Evolutionary conservation across 2,888 invertebrate species (phyloP), one percentile per base, ranked within the genome.

Genomic region (Phyllotreta cruciferae): DNA sequence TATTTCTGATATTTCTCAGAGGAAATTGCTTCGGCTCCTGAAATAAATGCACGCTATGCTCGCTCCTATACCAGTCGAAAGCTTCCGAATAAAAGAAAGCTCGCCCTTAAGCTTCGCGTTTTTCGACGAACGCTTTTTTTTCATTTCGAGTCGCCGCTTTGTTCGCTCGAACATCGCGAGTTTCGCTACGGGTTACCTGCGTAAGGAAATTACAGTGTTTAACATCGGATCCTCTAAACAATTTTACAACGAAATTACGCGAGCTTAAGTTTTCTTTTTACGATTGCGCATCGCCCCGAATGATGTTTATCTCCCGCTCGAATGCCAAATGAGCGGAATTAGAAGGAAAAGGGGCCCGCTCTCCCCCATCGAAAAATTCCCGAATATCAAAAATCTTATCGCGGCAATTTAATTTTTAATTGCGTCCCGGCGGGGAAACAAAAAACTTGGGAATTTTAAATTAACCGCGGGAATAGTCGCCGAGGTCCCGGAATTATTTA

Each of bases 331-430:
- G 35, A 49, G 39, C 24, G 47, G 35, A 57, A 57, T 57, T 49
- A 57, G 57, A 44, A 49, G 49, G 49, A 34, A 57, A 45, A 11
- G 49, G 49, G 37, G 39, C 9, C 36, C 34, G 49, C 38, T 34
- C 11, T 38, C 24, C 34, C 1, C 49, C 10, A 24, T 39, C 36
- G 34, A 49, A 57, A 57, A 49, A 57, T 49, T 38, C 49, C 10
- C 24, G 37, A 35, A 57, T 57, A 57, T 57, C 57, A 39, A 57
- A 57, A 57, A 57, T 57, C 57, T 57, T 57, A 57, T 49, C 57
- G 41, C n/a, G 47, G 49, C 41, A 39, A 57, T 57, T 57, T 57
- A 57, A 57, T 57, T 49, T 57, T 57, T 57, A 57, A 57, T 57
- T 57, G 49, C 39, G 41, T 57, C 41, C 41, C 39, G 10, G 14